Conservation (phyloP, 2,888 invertebrate genomes). For the Hypomecis atomaria region DNA sequence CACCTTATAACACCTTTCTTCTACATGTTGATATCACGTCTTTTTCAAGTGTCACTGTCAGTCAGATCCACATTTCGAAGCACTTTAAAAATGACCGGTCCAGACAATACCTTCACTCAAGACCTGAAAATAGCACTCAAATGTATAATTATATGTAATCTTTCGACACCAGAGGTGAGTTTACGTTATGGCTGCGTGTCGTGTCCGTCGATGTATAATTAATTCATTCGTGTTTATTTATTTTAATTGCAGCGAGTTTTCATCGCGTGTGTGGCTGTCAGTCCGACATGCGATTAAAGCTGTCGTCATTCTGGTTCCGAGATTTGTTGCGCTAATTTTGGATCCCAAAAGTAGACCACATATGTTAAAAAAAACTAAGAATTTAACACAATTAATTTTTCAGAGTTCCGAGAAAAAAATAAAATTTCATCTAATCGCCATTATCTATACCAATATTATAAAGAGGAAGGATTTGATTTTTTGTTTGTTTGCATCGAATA, state of each 20-base stretch:
- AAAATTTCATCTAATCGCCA: no score
- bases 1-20: not conserved
- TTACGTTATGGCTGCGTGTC: constrained; percentile 40
- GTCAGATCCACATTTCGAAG: constrained; percentile 9
- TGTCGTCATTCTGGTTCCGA: constrained; percentile 27
- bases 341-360: not conserved
- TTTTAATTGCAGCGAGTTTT: constrained; percentile 36
- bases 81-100: not conserved
- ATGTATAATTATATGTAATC: constrained; percentile 22
- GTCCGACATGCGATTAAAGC: constrained; percentile 21
- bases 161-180: constrained; percentile 31
- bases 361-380: not conserved
- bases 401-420: no score
- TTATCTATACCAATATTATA: no score
- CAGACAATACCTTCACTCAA: constrained; percentile 23
- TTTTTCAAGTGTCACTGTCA: constrained; percentile 1
- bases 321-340: constrained; percentile 20
- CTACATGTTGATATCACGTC: not conserved
- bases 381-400: no score
- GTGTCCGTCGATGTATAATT: constrained; percentile 38
- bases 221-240: constrained; percentile 37
- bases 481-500: no score
- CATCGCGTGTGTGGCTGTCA: constrained; percentile 38
- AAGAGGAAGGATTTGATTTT: no score
- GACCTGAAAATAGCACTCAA: constrained; percentile 15